Base-by-base conservation (phyloP, 2,113 vertebrate genomes). In the Morphnarchus princeps region DNA sequence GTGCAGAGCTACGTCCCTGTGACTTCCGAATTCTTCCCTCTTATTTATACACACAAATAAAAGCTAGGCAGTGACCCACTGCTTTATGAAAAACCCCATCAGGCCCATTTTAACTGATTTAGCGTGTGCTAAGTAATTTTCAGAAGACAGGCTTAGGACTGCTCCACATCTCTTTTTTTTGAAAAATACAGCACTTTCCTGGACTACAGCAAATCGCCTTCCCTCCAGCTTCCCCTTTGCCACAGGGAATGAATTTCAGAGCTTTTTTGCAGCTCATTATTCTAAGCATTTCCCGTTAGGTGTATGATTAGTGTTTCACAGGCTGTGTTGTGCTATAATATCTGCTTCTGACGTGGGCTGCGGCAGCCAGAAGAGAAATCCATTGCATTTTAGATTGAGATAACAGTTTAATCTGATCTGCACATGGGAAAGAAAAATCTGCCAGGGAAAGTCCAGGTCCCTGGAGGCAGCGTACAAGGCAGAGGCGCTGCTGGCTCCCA, bases 241-340 rank as follows among this genome's bases (percentile, higher is more conserved):
- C 82, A 77, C 2, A 0, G 47, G 70, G 85, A 86, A 88, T 67
- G 79, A 66, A 63, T 83, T 70, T 94, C 74, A 90, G 25, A n/a
- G 90, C n/a, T 59, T 29, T 72, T 54, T 55, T 79, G 36, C 90
- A 94, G 45, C 79, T 88, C 92, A 70, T 95, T 96, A 90, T 93
- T 92, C 85, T 59, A 54, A 92, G 38, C 88, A 55, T 83, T 90
- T 77, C 90, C 85, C 2, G 5, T 90, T 80, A 92, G 74, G 85
- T 89, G 88, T 93, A 82, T 93, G 95, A 92, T 95, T 77, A 94
- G 76, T 0, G 9, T 77, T 89, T 87, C 85, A 11, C 43, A 49
- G 62, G 61, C 90, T 43, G 79, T 31, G 79, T n/a, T 93, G 88
- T 70, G 50, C 54, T 93, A 21, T 40, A 76, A 58, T 72, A 82